Conservation (phyloP, 2,113 vertebrate species). For the Nanorana parkeri region DNA sequence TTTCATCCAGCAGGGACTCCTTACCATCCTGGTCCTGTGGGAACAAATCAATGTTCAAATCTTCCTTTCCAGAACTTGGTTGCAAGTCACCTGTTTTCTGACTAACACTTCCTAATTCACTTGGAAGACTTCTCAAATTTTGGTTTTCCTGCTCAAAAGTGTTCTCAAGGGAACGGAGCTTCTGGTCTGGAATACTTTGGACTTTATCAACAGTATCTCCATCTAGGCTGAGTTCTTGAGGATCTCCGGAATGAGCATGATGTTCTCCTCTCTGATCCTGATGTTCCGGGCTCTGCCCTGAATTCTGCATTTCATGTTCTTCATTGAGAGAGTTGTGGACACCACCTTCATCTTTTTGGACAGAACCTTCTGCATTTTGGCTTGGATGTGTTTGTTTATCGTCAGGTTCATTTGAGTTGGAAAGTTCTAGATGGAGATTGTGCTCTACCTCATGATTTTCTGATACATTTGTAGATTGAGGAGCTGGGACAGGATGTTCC, state of each 20-base stretch:
- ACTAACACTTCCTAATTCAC: not conserved
- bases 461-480: not conserved
- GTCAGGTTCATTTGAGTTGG: not conserved
- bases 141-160: not conserved
- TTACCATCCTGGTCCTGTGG: not conserved
- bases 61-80: not conserved
- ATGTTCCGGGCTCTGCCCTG: not conserved
- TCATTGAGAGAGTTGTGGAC: not conserved
- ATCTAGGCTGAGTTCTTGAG: not conserved
- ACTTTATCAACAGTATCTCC: not conserved
- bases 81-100: not conserved
- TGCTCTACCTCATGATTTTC: not conserved
- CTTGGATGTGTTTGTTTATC: not conserved
- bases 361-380: not conserved
- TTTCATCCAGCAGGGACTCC: not conserved
- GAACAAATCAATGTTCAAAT: not conserved
- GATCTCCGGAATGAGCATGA: not conserved
- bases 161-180: not conserved
- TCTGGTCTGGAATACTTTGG: not conserved
- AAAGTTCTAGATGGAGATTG: not conserved
- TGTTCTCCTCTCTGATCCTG: not conserved
- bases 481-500: constrained; percentile 10
- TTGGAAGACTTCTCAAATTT: not conserved
- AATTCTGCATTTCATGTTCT: not conserved
- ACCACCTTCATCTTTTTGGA: not conserved